phyloP scores from a whole-genome alignment of 2,888 invertebrate genomes.

The Phragmatobia fuliginosa region DNA sequence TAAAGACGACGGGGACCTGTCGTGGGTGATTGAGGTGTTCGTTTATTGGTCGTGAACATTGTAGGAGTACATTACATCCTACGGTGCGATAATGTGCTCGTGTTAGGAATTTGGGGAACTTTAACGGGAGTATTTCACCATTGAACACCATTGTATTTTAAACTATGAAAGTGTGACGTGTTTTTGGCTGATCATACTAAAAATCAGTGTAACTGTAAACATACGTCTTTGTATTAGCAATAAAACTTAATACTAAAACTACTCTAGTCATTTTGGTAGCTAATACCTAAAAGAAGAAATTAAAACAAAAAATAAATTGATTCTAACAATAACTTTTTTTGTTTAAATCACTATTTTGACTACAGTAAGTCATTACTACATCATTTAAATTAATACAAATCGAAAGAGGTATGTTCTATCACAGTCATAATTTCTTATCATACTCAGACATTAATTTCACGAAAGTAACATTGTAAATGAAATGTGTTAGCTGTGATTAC shows the following conservation, averaged over 20 bases:
- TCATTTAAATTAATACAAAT: too few relatives aligned
- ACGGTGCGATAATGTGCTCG: slow-evolving; percentile 46
- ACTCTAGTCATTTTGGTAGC: too few relatives aligned
- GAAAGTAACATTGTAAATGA: too few relatives aligned
- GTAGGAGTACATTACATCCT: slow-evolving; percentile 48
- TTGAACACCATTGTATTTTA: neutral
- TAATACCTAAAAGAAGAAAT: neutral
- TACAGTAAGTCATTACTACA: too few relatives aligned
- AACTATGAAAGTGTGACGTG: neutral
- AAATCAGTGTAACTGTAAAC: neutral
- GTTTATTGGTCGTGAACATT: slow-evolving; percentile 67
- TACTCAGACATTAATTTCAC: too few relatives aligned
- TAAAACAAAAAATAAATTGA: neutral
- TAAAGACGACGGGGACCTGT: slow-evolving; percentile 77
- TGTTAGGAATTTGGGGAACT: slow-evolving; percentile 18
- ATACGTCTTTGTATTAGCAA: neutral
- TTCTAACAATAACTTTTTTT: neutral
- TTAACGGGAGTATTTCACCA: neutral
- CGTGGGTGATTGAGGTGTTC: slow-evolving; percentile 73
- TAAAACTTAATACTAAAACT: neutral
- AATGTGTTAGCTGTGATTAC: too few relatives aligned
- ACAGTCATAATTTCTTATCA: too few relatives aligned
- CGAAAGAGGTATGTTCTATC: too few relatives aligned
- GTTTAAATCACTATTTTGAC: too few relatives aligned
- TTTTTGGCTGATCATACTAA: neutral